These are phyloP conservation scores for Coendou prehensilis DNA, from an alignment of 2,797 vertebrate genomes.

Conservation along the genomic window DNA sequence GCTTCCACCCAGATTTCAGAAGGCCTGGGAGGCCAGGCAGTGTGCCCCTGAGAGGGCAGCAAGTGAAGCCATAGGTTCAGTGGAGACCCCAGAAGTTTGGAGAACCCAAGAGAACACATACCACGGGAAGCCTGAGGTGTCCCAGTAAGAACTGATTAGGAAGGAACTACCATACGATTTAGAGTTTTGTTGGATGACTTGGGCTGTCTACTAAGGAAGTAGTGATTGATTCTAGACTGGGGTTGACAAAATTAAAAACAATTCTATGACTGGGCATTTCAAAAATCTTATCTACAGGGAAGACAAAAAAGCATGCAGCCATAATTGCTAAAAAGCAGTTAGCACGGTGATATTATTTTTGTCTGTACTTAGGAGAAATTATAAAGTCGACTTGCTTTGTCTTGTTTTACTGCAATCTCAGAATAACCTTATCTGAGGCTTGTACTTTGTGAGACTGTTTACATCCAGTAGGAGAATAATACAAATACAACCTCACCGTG, in stretches of 20 bases:
- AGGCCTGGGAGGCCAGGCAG: no score
- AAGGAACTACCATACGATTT: background rate
- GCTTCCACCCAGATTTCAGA: no score
- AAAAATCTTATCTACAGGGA: background rate
- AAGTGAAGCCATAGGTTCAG: no score
- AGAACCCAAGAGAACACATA: background rate
- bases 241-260: background rate
- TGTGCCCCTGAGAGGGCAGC: no score
- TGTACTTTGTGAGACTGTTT: background rate
- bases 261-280: background rate
- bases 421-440: background rate
- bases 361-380: background rate
- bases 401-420: background rate
- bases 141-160: background rate
- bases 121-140: background rate
- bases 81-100: no score
- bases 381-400: background rate
- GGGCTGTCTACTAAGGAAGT: background rate
- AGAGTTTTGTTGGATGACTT: background rate
- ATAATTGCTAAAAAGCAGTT: background rate
- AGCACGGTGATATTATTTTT: background rate
- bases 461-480: background rate
- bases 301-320: rapidly evolving
- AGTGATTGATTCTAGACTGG: background rate
- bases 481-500: background rate